These are phyloP conservation scores for Calliscelio sp. DNA, from an alignment of 2,888 invertebrate species.

Conservation along the genomic window DNA sequence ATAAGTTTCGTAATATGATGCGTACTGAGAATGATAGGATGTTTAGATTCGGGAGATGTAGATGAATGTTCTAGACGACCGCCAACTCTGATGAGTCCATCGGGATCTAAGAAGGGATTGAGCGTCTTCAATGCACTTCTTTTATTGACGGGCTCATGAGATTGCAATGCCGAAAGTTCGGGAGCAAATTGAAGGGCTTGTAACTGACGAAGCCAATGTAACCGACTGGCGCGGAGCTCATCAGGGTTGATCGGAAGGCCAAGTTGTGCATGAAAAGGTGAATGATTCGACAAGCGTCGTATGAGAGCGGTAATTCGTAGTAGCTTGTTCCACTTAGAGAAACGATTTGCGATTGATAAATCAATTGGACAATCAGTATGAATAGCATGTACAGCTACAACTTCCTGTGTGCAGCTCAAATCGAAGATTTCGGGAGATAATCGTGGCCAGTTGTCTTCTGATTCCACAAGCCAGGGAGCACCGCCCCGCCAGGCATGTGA, in stretches of 20 bases:
- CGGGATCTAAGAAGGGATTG: not conserved
- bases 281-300: not conserved
- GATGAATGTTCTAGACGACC: not conserved
- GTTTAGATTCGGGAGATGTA: not conserved
- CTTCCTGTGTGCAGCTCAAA: too few relatives aligned
- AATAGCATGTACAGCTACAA: too few relatives aligned
- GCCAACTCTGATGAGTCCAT: not conserved
- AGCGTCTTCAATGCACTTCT: not conserved
- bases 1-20: too few relatives aligned
- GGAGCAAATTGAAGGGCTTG: not conserved
- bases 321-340: not conserved
- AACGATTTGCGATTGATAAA: not conserved
- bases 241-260: not conserved
- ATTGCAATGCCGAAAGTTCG: not conserved
- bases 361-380: not conserved
- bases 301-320: not conserved
- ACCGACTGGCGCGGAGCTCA: not conserved
- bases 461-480: too few relatives aligned
- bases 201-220: not conserved
- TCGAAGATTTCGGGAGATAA: too few relatives aligned
- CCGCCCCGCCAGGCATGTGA: too few relatives aligned
- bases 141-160: too few relatives aligned
- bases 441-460: too few relatives aligned
- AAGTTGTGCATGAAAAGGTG: not conserved
- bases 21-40: not conserved